phyloP scores from a whole-genome alignment of 1,140 invertebrate species.

The Monomorium pharaonis region DNA sequence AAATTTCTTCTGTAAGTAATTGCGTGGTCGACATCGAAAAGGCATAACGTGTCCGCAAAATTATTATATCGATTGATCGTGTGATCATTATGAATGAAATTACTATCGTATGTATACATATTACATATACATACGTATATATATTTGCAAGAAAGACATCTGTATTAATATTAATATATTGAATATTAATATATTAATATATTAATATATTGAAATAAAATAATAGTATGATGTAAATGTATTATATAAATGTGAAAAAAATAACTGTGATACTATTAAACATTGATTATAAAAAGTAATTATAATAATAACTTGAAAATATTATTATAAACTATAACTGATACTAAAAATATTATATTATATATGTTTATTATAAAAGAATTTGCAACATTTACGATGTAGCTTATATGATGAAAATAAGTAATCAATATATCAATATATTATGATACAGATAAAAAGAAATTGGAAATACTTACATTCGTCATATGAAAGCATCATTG shows the following conservation, averaged over 20 bases:
- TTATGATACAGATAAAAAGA: background rate
- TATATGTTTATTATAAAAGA: background rate
- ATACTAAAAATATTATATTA: background rate
- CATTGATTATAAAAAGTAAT: background rate
- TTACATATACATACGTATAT: too few relatives aligned
- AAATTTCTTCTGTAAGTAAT: constrained; percentile 60
- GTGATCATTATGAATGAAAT: constrained; percentile 59
- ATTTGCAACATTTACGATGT: background rate
- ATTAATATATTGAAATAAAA: background rate
- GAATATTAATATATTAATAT: background rate
- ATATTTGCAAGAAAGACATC: background rate
- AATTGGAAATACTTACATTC: background rate
- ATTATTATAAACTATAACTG: background rate
- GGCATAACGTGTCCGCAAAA: constrained; percentile 46
- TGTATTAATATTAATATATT: background rate
- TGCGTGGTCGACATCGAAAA: constrained; percentile 42
- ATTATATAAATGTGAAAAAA: background rate
- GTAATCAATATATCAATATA: background rate
- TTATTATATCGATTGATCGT: constrained; percentile 62
- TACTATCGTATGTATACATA: too few relatives aligned
- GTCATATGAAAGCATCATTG: background rate
- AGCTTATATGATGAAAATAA: background rate
- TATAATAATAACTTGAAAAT: background rate
- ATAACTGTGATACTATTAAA: background rate
- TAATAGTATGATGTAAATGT: background rate